A percentile compares a stretch with the other conserved stretches of the same genome.
Conservation (phyloP, 2,888 invertebrate genomes). For the Chrysolina haemoptera region DNA sequence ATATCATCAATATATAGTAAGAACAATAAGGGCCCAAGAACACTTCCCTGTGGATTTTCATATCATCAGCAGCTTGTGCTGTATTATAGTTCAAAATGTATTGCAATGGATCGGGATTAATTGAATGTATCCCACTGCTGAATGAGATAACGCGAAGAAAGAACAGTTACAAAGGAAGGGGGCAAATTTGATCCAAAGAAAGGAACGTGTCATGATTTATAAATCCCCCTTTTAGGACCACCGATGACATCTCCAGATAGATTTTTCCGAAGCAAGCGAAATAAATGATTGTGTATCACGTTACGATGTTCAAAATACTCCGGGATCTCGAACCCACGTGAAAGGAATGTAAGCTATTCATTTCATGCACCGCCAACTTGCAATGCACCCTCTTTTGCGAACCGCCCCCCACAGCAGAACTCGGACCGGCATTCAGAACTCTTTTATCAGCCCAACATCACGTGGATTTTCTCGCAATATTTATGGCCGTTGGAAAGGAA, state of each 20-base stretch:
- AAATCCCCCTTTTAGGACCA: slow-evolving; percentile 26
- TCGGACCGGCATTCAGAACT: slow-evolving; percentile 40
- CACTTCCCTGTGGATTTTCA: too few relatives aligned
- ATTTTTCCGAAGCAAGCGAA: slow-evolving; percentile 41
- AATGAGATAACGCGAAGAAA: too few relatives aligned
- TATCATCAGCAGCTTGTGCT: too few relatives aligned
- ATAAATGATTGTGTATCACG: slow-evolving; percentile 51
- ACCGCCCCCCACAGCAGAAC: slow-evolving; percentile 10
- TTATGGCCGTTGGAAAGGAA: slow-evolving; percentile 43
- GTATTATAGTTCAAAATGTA: too few relatives aligned
- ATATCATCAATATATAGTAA: too few relatives aligned
- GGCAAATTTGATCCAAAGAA: not conserved
- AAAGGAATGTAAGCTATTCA: slow-evolving; percentile 62
- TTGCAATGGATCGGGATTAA: too few relatives aligned
- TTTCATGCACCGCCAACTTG: slow-evolving; percentile 67
- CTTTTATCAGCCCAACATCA: slow-evolving; percentile 47
- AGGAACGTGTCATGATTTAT: slow-evolving; percentile 14
- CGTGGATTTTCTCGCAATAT: slow-evolving; percentile 46
- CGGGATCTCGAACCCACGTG: slow-evolving; percentile 58
- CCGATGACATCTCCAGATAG: slow-evolving; percentile 41
- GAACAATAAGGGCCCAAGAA: too few relatives aligned
- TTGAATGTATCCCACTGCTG: too few relatives aligned
- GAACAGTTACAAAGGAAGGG: too few relatives aligned
- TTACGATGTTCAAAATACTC: slow-evolving; percentile 56
- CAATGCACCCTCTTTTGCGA: slow-evolving; percentile 57